A percentile compares a stretch with the other conserved stretches of the same genome.
Evolutionary conservation across 64 coral and sea anemone genomes (phyloP).

Genomic region (Montipora foliosa): DNA sequence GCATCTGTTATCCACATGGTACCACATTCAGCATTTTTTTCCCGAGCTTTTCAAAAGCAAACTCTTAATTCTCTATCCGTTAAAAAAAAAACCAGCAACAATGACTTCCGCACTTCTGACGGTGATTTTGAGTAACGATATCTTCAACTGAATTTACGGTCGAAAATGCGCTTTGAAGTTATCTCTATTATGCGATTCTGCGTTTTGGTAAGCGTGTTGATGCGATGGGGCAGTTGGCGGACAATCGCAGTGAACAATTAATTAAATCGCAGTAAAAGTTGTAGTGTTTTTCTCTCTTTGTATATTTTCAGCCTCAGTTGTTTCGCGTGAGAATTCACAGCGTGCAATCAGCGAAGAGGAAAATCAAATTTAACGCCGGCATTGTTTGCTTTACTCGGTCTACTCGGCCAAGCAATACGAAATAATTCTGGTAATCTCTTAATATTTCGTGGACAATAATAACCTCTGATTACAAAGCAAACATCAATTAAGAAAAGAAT

Average conservation of each 20-base stretch:
- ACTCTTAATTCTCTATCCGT: too few species aligned
- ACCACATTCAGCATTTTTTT: not conserved
- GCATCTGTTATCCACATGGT: slow-evolving; percentile 51
- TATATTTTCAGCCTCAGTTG: not conserved
- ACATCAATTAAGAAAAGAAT: slow-evolving; percentile 26
- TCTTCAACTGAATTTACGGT: not conserved
- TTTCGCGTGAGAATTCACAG: slow-evolving; percentile 56
- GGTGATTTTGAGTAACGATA: too few species aligned
- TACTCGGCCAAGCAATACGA: slow-evolving; percentile 12
- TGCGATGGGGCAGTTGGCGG: not conserved
- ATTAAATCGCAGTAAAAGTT: not conserved
- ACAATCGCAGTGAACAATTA: slow-evolving; percentile 8
- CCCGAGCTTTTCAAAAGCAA: too few species aligned
- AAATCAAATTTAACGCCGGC: slow-evolving; percentile 53
- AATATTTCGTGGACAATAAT: slow-evolving; percentile 37
- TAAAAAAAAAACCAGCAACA: too few species aligned
- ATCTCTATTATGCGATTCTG: not conserved
- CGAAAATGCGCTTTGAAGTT: not conserved
- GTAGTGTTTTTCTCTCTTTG: slow-evolving; percentile 28
- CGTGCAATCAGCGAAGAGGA: slow-evolving; percentile 45
- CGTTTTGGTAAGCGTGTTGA: slow-evolving; percentile 17
- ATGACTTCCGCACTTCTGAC: too few species aligned
- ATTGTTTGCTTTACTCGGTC: slow-evolving; percentile 23
- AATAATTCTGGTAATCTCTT: slow-evolving; percentile 37
- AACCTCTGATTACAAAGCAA: slow-evolving; percentile 51